A percentile compares a stretch with the other conserved stretches of the same genome.
These are phyloP conservation scores for Miichthys miiuy DNA, from an alignment of 2,797 vertebrate species.

Conservation along the genomic window DNA sequence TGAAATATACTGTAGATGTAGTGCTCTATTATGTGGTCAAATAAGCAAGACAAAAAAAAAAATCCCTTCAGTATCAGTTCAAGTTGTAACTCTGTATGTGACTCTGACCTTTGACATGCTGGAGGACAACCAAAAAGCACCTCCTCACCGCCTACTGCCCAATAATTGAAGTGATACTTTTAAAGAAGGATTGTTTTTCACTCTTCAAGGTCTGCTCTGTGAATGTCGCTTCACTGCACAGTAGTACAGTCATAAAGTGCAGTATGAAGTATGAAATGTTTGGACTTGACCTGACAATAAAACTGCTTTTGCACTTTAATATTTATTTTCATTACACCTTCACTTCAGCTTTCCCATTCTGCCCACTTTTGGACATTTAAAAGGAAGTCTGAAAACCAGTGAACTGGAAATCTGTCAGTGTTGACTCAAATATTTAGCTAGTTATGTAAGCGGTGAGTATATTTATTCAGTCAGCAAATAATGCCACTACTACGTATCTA, in stretches of 20 bases:
- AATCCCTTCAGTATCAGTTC: slow-evolving; percentile 10
- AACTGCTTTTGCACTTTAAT: slow-evolving; percentile 63
- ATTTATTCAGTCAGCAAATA: slow-evolving; percentile 21
- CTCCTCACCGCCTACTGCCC: slow-evolving; percentile 7
- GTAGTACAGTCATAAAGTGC: slow-evolving; percentile 66
- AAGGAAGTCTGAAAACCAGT: slow-evolving; percentile 19
- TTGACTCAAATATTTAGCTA: background rate
- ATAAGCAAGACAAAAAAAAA: background rate
- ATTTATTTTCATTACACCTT: slow-evolving; percentile 57
- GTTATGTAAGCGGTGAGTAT: background rate
- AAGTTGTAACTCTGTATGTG: slow-evolving; percentile 43
- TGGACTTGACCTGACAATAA: slow-evolving; percentile 72
- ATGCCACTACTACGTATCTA: background rate
- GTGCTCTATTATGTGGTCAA: background rate
- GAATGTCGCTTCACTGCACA: slow-evolving; percentile 52
- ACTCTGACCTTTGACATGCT: slow-evolving; percentile 42
- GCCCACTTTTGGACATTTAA: slow-evolving; percentile 4
- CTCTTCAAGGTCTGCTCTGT: slow-evolving; percentile 45
- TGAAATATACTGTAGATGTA: background rate
- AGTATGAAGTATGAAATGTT: slow-evolving; percentile 72
- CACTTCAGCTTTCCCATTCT: slow-evolving; percentile 27
- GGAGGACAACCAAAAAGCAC: slow-evolving; percentile 19
- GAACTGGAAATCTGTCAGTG: slow-evolving; percentile 17
- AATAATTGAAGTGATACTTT: slow-evolving; percentile 57
- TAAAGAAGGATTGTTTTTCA: slow-evolving; percentile 61